A percentile compares a stretch with the other conserved stretches of the same genome.
These are phyloP conservation scores for Delichon dasypus DNA, from an alignment of 2,797 vertebrate genomes.

Conservation along the genomic window DNA sequence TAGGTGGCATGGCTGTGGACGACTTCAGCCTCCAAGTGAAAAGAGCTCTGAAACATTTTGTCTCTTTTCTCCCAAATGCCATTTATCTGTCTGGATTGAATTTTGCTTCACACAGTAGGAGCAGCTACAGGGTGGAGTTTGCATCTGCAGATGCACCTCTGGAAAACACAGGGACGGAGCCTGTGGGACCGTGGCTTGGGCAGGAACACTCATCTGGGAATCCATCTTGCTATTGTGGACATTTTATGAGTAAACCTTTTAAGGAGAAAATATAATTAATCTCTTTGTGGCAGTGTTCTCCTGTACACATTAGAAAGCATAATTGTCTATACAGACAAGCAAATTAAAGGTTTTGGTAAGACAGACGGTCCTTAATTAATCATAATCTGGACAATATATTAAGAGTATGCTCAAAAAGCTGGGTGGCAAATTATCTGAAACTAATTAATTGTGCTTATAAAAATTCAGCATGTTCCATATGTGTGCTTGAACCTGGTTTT, in stretches of 20 bases:
- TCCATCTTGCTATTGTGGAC: background rate
- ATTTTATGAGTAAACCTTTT: background rate
- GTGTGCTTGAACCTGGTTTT: background rate
- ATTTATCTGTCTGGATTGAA: conserved; percentile 23
- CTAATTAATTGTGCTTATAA: conserved; percentile 12
- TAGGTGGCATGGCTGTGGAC: background rate
- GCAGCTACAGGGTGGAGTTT: conserved; percentile 58
- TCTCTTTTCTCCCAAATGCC: background rate
- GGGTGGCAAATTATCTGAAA: conserved; percentile 34
- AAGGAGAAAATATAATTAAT: conserved; percentile 39
- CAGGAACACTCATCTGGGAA: background rate
- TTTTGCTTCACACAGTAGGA: background rate
- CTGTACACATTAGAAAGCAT: background rate
- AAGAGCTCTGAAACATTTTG: background rate
- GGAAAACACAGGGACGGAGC: background rate
- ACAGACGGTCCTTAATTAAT: conserved; percentile 12
- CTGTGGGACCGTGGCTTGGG: fast-evolving
- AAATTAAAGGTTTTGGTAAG: conserved; percentile 43
- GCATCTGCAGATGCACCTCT: background rate
- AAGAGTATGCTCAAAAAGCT: background rate
- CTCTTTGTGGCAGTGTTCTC: background rate
- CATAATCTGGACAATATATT: background rate
- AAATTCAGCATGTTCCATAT: background rate
- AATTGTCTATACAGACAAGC: conserved; percentile 11
- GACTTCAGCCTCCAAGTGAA: conserved; percentile 35